These are phyloP conservation scores for Excalfactoria chinensis DNA, from an alignment of 2,113 vertebrate species.

Conservation along the genomic window DNA sequence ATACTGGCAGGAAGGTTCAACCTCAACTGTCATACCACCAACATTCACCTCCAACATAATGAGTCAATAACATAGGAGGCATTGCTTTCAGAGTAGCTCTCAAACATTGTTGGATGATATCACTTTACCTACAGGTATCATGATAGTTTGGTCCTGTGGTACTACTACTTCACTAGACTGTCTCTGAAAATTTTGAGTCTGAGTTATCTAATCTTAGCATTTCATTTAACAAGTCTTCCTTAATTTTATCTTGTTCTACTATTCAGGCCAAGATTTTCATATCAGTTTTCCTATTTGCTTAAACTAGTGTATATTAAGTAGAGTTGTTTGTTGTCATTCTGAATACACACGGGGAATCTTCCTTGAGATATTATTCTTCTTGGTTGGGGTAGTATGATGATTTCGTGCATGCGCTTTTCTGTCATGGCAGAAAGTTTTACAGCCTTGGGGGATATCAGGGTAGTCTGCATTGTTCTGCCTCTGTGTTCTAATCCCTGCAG, in stretches of 20 bases:
- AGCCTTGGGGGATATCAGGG: not conserved
- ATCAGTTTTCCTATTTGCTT: not conserved
- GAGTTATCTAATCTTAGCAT: not conserved
- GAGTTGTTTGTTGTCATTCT: not conserved
- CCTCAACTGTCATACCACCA: too few relatives aligned
- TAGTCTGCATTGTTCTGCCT: not conserved
- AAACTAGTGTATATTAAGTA: not conserved
- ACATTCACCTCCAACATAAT: too few relatives aligned
- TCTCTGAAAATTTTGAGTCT: not conserved
- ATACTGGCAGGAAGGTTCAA: too few relatives aligned
- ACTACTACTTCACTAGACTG: not conserved
- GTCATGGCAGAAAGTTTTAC: not conserved
- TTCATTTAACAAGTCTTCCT: not conserved
- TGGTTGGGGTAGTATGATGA: not conserved
- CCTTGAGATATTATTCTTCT: not conserved
- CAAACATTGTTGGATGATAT: not conserved
- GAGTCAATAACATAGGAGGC: too few relatives aligned
- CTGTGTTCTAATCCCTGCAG: not conserved
- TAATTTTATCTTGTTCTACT: not conserved
- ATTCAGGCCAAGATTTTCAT: not conserved
- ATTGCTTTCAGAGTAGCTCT: too few relatives aligned
- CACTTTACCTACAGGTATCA: not conserved
- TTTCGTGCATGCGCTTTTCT: not conserved
- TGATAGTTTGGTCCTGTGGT: not conserved
- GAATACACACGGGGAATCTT: not conserved